These are phyloP conservation scores for Xiphophorus hellerii DNA, from an alignment of 2,113 vertebrate species.

Conservation along the genomic window DNA sequence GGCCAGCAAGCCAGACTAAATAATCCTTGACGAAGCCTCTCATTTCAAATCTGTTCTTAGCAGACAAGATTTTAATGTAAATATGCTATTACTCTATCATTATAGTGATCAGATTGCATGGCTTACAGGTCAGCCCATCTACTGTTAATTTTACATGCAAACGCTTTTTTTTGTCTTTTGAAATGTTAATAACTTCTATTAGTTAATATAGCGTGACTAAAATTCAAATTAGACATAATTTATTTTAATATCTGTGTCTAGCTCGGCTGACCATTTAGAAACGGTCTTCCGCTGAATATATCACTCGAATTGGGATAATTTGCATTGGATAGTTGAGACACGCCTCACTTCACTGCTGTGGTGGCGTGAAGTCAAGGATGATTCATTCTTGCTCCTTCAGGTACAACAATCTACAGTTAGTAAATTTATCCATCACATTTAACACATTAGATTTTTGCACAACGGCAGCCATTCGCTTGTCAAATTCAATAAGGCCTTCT, in stretches of 20 bases:
- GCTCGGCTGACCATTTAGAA: conserved; percentile 98
- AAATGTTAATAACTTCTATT: conserved; percentile 99
- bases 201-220: conserved; percentile 99
- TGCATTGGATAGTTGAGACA: conserved; percentile 92
- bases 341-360: conserved; percentile 89
- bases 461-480: conserved; percentile 14
- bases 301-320: conserved; percentile 98
- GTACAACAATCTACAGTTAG: conserved; percentile 71
- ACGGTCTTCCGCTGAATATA: conserved; percentile 98
- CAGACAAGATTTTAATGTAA: conserved; percentile 99
- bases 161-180: conserved; percentile 97
- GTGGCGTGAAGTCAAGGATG: conserved; percentile 90
- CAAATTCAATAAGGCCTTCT: conserved; percentile 8
- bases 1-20: conserved; percentile 99
- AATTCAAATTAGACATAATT: conserved; percentile 99
- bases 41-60: conserved; percentile 99
- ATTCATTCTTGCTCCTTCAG: conserved; percentile 73
- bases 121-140: conserved; percentile 98
- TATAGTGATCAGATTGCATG: conserved; percentile 98
- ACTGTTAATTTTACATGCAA: conserved; percentile 99
- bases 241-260: conserved; percentile 99
- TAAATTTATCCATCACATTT: conserved; percentile 65
- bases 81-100: conserved; percentile 99
- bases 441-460: conserved; percentile 50
- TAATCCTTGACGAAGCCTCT: conserved; percentile 99